phyloP scores from a whole-genome alignment of 2,113 vertebrate species.

The Calypte anna region DNA sequence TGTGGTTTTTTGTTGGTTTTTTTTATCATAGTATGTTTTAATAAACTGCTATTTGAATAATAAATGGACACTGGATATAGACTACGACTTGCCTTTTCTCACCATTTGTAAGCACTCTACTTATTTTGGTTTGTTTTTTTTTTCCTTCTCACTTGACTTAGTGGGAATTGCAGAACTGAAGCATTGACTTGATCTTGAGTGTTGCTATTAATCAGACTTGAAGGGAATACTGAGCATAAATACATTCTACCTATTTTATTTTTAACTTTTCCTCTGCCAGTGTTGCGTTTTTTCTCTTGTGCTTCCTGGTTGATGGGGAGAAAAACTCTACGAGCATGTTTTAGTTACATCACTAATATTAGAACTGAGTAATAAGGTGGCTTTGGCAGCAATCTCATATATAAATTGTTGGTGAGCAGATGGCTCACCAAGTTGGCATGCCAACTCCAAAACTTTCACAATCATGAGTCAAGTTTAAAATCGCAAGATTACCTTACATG shows the following conservation, averaged over 20 bases:
- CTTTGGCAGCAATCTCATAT: slow-evolving; percentile 60
- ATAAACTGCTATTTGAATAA: neutral
- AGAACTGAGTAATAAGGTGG: slow-evolving; percentile 63
- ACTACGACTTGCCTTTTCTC: neutral
- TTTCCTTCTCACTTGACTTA: neutral
- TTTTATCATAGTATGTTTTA: neutral
- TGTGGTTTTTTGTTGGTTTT: neutral
- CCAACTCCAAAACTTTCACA: slow-evolving; percentile 65
- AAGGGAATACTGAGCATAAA: neutral
- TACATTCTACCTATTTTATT: slow-evolving; percentile 7
- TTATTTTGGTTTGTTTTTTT: neutral
- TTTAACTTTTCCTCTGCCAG: neutral
- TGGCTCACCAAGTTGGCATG: slow-evolving; percentile 62
- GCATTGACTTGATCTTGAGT: neutral
- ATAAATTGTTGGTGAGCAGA: slow-evolving; percentile 66
- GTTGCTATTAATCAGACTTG: neutral
- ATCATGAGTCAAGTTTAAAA: slow-evolving; percentile 56
- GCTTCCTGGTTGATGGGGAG: slow-evolving; percentile 27
- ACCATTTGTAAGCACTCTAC: neutral
- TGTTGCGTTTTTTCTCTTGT: neutral
- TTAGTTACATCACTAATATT: slow-evolving; percentile 69
- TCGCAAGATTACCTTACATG: slow-evolving; percentile 16
- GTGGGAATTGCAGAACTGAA: neutral
- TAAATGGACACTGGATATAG: neutral
- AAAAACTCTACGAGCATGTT: slow-evolving; percentile 13